Evolutionary conservation across 2,797 vertebrate species (phyloP), one percentile per base, ranked within the genome.

Genomic region (Moxostoma hubbsi): DNA sequence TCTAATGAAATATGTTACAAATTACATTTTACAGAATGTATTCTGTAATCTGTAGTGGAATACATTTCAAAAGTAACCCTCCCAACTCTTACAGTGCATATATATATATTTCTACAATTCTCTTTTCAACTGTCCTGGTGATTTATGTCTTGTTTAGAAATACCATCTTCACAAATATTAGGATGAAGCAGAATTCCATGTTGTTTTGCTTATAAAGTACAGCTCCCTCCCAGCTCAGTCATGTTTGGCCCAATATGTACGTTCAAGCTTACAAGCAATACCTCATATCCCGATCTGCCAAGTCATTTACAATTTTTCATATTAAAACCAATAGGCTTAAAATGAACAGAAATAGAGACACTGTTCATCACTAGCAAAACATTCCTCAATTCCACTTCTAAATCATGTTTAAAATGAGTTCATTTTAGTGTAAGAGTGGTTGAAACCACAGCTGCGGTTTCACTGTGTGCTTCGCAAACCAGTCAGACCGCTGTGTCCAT

Each of bases 401-500:
- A 79, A 50, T 73, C 18, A 13, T 65, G 43, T 65, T 62, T 82
- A 74, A 18, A 63, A 73, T 58, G 58, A 75, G 71, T 72, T 75
- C 61, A 53, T 77, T 70, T 77, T 69, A 62, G 79, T 85, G 74
- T 67, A 78, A 69, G 62, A 85, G 81, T 83, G 85, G 87, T 84
- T 87, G 86, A 85, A 89, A 86, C 83, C 49, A 85, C 81, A 82
- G 77, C 82, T 79, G 83, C 47, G 82, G 83, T 80, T 85, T 85
- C 61, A 68, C 61, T 74, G 53, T 78, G 79, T 81, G 66, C 55
- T 86, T 88, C 86, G 85, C 81, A 86, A 88, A 88, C 86, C 89
- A 89, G 82, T 82, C 83, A 88, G 86, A 86, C 89, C 87, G 81
- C 86, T 81, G 81, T 46, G 83, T 83, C 83, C 77, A 82, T 85